Conservation (phyloP, 2,888 invertebrate genomes). For the Pantelozetes paolii region DNA sequence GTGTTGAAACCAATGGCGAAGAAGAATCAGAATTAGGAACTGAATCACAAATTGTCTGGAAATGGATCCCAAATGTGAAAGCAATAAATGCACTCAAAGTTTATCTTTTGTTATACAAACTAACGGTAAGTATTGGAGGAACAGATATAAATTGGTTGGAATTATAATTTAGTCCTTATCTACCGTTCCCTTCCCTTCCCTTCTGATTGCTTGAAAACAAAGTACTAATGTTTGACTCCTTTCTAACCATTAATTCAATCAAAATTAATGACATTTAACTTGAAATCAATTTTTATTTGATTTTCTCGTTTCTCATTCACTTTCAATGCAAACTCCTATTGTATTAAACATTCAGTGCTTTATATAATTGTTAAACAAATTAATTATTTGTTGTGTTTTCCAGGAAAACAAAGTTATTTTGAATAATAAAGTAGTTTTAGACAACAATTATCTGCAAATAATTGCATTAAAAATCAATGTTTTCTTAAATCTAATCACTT, state of each 20-base stretch:
- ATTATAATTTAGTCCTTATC: slow-evolving; percentile 17
- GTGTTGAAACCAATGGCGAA: not conserved
- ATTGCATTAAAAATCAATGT: not conserved
- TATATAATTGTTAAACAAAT: not conserved
- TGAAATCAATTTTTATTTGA: too few species aligned
- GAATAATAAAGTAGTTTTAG: not conserved
- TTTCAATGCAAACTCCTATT: too few species aligned
- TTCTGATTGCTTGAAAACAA: not conserved
- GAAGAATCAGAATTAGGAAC: not conserved
- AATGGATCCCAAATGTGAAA: slow-evolving; percentile 33
- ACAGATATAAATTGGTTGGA: not conserved
- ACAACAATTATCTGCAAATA: not conserved
- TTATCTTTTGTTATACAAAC: not conserved
- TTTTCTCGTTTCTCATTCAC: too few species aligned
- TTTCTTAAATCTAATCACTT: not conserved
- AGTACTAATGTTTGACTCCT: not conserved
- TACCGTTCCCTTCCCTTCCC: not conserved
- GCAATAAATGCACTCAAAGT: not conserved
- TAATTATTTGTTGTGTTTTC: not conserved
- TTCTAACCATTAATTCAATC: not conserved
- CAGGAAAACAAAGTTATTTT: not conserved
- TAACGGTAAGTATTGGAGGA: not conserved
- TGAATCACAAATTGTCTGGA: not conserved
- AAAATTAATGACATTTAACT: not conserved
- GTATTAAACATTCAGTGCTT: not conserved